Conservation (phyloP, 2,888 invertebrate species). For the Cephus nigrinus region DNA sequence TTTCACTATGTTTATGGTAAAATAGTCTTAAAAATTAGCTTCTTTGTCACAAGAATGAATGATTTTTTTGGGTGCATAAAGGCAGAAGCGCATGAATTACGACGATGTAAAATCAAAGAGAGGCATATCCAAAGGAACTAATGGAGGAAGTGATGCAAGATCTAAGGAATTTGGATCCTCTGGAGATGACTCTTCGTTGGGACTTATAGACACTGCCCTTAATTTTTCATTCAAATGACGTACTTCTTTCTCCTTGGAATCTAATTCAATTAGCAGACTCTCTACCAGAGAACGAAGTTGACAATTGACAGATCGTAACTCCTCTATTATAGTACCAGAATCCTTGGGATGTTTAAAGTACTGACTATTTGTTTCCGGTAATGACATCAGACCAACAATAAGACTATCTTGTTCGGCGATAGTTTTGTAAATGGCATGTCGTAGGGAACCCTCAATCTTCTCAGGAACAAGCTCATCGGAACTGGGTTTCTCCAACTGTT, state of each 20-base stretch:
- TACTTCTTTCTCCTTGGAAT: constrained; percentile 75
- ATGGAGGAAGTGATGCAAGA: constrained; percentile 65
- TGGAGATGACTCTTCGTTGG: constrained; percentile 44
- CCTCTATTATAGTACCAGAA: constrained; percentile 74
- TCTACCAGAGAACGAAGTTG: constrained; percentile 72
- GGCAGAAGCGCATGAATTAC: too few species aligned
- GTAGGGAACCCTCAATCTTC: constrained; percentile 47
- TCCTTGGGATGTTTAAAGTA: constrained; percentile 72
- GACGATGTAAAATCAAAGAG: constrained; percentile 68
- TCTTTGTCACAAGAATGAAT: too few species aligned
- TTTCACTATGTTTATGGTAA: too few species aligned
- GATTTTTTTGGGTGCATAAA: too few species aligned
- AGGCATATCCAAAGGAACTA: constrained; percentile 74
- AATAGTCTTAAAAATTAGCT: too few species aligned
- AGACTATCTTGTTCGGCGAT: constrained; percentile 77
- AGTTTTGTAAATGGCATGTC: constrained; percentile 71
- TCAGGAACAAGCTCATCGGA: constrained; percentile 28
- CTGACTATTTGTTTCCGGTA: constrained; percentile 37
- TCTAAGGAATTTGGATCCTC: constrained; percentile 50
- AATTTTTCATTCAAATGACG: constrained; percentile 71
- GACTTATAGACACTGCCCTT: constrained; percentile 38
- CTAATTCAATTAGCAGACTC: constrained; percentile 73
- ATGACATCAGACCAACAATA: constrained; percentile 42
- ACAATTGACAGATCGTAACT: constrained; percentile 74
- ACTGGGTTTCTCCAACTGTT: constrained; percentile 44